Evolutionary conservation across 2,113 vertebrate genomes (phyloP).

Genomic region (Nymphicus hollandicus): DNA sequence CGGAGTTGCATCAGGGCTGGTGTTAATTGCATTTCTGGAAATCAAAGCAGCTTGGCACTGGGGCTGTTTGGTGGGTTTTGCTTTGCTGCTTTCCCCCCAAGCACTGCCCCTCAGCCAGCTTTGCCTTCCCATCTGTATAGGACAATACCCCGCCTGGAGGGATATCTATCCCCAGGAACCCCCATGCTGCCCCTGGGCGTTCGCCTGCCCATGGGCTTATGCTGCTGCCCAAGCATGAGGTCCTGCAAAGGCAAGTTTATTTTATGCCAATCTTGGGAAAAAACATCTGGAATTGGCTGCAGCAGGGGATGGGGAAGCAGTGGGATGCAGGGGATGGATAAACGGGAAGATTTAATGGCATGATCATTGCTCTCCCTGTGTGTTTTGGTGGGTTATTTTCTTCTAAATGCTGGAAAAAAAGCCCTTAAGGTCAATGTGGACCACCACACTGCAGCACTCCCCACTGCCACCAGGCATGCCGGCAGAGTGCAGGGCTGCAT

Average conservation of each 20-base stretch:
- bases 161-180: background rate
- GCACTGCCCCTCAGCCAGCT: background rate
- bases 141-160: background rate
- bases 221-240: rapidly evolving
- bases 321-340: background rate
- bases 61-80: background rate
- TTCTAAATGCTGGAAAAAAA: background rate
- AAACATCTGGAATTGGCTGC: background rate
- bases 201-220: background rate
- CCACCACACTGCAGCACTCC: background rate
- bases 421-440: background rate
- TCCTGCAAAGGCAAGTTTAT: background rate
- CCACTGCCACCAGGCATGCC: background rate
- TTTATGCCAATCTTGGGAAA: background rate
- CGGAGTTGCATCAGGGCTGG: rapidly evolving
- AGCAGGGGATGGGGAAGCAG: background rate
- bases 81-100: background rate
- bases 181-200: background rate
- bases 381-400: background rate
- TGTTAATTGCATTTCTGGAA: constrained; percentile 38
- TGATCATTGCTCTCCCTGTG: background rate
- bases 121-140: background rate
- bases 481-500: background rate
- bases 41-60: background rate
- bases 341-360: background rate